Evolutionary conservation across 92 coral and sea anemone genomes (phyloP).

Genomic region (Phenganax subtilis): DNA sequence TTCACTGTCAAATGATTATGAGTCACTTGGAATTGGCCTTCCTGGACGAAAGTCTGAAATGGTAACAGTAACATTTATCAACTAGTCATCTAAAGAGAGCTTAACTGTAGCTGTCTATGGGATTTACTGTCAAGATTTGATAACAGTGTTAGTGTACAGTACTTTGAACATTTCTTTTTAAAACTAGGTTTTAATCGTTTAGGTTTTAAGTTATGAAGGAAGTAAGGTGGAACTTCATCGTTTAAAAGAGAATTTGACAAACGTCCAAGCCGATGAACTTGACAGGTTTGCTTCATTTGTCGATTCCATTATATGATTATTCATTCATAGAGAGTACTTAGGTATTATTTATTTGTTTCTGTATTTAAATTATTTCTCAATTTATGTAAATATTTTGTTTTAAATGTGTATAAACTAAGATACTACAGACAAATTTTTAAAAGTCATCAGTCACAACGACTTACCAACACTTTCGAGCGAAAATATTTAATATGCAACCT

Average conservation of each 20-base stretch:
- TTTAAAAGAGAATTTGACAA: slow-evolving; percentile 58
- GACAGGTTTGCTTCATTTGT: slow-evolving; percentile 64
- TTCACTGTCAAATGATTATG: slow-evolving; percentile 82
- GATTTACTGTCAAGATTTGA: too few relatives aligned
- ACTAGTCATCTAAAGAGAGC: background rate
- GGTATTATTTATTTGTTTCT: background rate
- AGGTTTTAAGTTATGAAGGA: slow-evolving; percentile 77
- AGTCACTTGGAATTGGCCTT: slow-evolving; percentile 89
- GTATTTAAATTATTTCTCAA: background rate
- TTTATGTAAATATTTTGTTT: background rate
- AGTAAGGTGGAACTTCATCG: slow-evolving; percentile 81
- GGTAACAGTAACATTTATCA: slow-evolving; percentile 45
- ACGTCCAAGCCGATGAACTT: slow-evolving; percentile 79
- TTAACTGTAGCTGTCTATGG: background rate
- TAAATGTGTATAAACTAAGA: background rate
- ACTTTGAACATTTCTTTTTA: too few relatives aligned
- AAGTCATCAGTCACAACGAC: too few relatives aligned
- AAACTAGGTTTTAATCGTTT: slow-evolving; percentile 6
- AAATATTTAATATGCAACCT: too few relatives aligned
- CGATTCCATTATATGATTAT: slow-evolving; percentile 17
- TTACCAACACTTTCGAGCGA: too few relatives aligned
- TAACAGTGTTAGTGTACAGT: too few relatives aligned
- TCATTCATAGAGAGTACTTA: background rate
- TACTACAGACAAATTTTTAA: background rate
- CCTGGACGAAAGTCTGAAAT: slow-evolving; percentile 88